Evolutionary conservation across 2,113 vertebrate genomes (phyloP).

Genomic region (Hippoglossus stenolepis): DNA sequence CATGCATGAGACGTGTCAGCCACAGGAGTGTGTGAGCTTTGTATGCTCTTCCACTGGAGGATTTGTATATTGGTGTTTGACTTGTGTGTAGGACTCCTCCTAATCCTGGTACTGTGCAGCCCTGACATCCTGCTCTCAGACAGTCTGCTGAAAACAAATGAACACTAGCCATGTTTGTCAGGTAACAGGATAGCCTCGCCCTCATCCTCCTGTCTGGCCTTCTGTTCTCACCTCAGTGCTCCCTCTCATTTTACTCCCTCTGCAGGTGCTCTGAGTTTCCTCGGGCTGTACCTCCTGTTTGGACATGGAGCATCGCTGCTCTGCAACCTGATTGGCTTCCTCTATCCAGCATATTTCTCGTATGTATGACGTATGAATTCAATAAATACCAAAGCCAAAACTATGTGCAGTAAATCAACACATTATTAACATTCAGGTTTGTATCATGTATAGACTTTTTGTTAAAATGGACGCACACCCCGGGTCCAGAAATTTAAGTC

Average conservation of each 20-base stretch:
- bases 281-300: conserved; percentile 90
- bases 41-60: not conserved
- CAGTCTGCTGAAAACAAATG: not conserved
- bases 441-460: not conserved
- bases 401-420: not conserved
- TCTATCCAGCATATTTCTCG: conserved; percentile 93
- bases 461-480: not conserved
- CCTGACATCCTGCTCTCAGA: conserved; percentile 52
- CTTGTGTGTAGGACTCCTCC: conserved; percentile 39
- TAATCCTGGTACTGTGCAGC: conserved; percentile 46
- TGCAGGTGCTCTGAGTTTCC: conserved; percentile 81
- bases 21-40: conserved; percentile 8
- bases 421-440: not conserved
- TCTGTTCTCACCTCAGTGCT: not conserved
- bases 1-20: not conserved
- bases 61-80: conserved; percentile 38
- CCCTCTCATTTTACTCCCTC: conserved; percentile 19
- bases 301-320: conserved; percentile 93
- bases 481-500: not conserved
- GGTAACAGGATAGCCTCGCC: conserved; percentile 19
- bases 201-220: not conserved
- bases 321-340: conserved; percentile 94
- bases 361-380: conserved; percentile 78
- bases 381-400: not conserved
- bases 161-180: conserved; percentile 29